phyloP scores from a whole-genome alignment of 2,113 vertebrate genomes.

The Lanius collurio region DNA sequence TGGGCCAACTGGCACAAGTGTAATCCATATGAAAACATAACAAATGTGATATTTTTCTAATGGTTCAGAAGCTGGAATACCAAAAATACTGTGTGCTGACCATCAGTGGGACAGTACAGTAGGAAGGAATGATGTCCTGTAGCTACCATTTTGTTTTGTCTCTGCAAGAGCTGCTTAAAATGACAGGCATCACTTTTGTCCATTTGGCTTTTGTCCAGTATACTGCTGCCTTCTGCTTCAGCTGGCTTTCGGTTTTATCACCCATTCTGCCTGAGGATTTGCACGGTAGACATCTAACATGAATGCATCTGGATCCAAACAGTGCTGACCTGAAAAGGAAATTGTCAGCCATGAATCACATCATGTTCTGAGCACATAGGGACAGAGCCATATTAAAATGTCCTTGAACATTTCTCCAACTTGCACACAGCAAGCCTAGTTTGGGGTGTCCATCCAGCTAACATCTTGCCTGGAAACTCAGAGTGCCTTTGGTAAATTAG shows the following conservation, averaged over 20 bases:
- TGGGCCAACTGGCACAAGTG: neutral
- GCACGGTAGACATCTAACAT: conserved; percentile 88
- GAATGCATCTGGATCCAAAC: conserved; percentile 87
- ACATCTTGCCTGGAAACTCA: neutral
- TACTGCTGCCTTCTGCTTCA: conserved; percentile 50
- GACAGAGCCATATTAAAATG: neutral
- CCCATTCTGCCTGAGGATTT: conserved; percentile 93
- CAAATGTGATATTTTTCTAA: neutral
- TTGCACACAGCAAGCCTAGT: neutral
- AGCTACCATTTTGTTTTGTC: neutral
- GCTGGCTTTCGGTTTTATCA: conserved; percentile 85
- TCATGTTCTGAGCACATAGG: neutral
- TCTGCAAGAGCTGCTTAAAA: neutral
- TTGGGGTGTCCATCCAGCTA: neutral
- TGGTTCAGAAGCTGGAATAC: neutral
- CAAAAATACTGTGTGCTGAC: neutral
- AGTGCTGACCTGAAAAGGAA: conserved; percentile 84
- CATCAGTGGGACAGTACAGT: neutral
- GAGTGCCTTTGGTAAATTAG: neutral
- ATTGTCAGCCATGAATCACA: neutral
- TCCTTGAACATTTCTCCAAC: rapidly evolving
- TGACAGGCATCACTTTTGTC: neutral
- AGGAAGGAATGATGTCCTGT: conserved; percentile 1
- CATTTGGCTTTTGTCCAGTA: neutral
- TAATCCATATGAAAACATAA: neutral